These are phyloP conservation scores for Diarsia brunnea DNA, from an alignment of 2,888 invertebrate species.

Conservation along the genomic window DNA sequence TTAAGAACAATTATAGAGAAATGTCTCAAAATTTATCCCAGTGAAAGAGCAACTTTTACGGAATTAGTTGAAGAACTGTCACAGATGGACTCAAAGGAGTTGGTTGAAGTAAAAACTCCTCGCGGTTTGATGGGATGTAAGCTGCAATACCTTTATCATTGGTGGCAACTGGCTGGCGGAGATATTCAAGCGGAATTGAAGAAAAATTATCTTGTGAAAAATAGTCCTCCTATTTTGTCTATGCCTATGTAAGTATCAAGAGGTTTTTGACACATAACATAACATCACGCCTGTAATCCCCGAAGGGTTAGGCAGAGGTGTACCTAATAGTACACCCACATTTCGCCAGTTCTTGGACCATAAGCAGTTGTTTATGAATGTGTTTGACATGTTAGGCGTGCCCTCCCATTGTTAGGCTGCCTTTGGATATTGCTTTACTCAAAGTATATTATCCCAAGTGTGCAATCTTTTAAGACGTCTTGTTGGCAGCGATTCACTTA, in stretches of 20 bases:
- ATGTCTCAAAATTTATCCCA: conserved; percentile 93
- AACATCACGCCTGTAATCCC: too few relatives aligned
- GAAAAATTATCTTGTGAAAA: conserved; percentile 97
- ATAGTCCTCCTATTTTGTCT: conserved; percentile 95
- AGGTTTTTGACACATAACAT: too few relatives aligned
- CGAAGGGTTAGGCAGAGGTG: too few relatives aligned
- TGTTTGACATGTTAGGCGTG: too few relatives aligned
- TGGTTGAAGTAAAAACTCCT: conserved; percentile 85
- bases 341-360: too few relatives aligned
- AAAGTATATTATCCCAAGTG: too few relatives aligned
- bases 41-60: conserved; percentile 88
- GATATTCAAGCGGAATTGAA: conserved; percentile 97
- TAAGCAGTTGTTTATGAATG: too few relatives aligned
- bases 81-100: conserved; percentile 79
- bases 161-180: conserved; percentile 99
- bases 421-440: too few relatives aligned
- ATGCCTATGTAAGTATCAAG: conserved; percentile 92
- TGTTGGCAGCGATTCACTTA: too few relatives aligned
- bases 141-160: conserved; percentile 96
- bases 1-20: conserved; percentile 92
- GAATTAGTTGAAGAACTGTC: conserved; percentile 90
- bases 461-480: too few relatives aligned
- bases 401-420: too few relatives aligned
- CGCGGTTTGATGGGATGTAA: conserved; percentile 88
- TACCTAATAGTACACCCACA: too few relatives aligned